Evolutionary conservation across 2,113 vertebrate genomes (phyloP), one percentile per base, ranked within the genome.

Genomic region (Aythya baeri): DNA sequence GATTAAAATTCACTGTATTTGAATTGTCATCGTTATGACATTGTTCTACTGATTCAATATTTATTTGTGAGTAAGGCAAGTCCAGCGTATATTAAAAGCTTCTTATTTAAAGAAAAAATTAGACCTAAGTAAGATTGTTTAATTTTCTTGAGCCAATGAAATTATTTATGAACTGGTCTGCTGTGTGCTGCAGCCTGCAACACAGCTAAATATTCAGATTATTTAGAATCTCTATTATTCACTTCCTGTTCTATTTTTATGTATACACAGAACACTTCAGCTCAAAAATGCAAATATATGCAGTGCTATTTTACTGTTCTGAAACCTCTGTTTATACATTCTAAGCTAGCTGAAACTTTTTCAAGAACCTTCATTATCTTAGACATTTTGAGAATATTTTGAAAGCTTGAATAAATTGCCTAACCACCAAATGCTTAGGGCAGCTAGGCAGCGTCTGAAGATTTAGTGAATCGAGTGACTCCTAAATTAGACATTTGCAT

Each of bases 201-300:
- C 92, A 85, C 27, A 83, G 20, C 58, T 91, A 91, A 95, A 90
- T 94, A 95, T 90, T 95, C 83, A 95, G 54, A 95, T 96, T 94
- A 93, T 91, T 94, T 78, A 79, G 36, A 88, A 80, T 77, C 70
- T 93, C 58, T 94, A 84, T 96, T 96, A 90, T 94, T 97, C 67
- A 86, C 66, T 97, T 91, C 27, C 87, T 66, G 32, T 54, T 95
- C 92, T 96, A 96, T 96, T 97, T 97, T 97, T 96, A 92, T 79
- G 57, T 91, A 95, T 86, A 87, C 61, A 67, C 66, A 83, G 67
- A 83, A 62, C 93, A 91, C 13, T 91, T 94, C 16, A 61, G 74
- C 86, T 96, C 52, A 96, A 97, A 97, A 96, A 97, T 96, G 96
- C 86, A 98, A 97, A 98, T 98, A 86, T 95, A 98, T 97, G 86